Percentiles rank a stretch among this genome's conserved stretches.
Evolutionary conservation across 1,140 invertebrate species (phyloP).

Genomic region (Atopsyche davidsoni): DNA sequence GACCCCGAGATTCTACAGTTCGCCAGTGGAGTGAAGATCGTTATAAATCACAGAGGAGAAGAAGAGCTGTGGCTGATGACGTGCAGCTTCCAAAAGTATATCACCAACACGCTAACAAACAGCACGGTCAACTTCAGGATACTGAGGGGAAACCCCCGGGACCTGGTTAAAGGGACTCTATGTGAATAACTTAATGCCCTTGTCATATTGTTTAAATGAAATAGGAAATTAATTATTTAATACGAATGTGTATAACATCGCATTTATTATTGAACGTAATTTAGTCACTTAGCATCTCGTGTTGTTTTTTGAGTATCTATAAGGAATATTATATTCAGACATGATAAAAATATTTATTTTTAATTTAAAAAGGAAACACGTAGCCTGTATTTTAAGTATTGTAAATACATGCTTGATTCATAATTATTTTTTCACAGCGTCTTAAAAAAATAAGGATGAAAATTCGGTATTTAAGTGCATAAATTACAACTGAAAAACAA

Average conservation of each 20-base stretch:
- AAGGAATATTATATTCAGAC: too few relatives aligned
- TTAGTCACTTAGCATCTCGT: not conserved
- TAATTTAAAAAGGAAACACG: too few relatives aligned
- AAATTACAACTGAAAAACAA: too few relatives aligned
- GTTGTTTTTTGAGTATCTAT: not conserved
- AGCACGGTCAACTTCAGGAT: slow-evolving; percentile 63
- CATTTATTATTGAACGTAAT: not conserved
- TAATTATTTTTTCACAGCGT: too few relatives aligned
- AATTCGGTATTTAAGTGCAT: too few relatives aligned
- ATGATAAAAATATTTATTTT: too few relatives aligned
- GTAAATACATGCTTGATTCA: too few relatives aligned
- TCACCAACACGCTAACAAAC: slow-evolving; percentile 48
- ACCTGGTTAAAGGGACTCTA: slow-evolving; percentile 19
- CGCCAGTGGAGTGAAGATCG: slow-evolving; percentile 61
- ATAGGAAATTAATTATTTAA: not conserved
- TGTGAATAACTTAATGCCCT: not conserved
- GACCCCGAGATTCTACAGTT: slow-evolving; percentile 48
- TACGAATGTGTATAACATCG: not conserved
- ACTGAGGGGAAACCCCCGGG: slow-evolving; percentile 33
- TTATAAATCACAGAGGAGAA: slow-evolving; percentile 49
- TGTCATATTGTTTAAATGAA: not conserved
- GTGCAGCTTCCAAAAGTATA: slow-evolving; percentile 62
- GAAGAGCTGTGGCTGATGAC: slow-evolving; percentile 64
- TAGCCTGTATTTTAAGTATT: too few relatives aligned
- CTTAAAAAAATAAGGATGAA: too few relatives aligned